Evolutionary conservation across 2,797 vertebrate species (phyloP), one percentile per base, ranked within the genome.

Genomic region (Strix occidentalis): DNA sequence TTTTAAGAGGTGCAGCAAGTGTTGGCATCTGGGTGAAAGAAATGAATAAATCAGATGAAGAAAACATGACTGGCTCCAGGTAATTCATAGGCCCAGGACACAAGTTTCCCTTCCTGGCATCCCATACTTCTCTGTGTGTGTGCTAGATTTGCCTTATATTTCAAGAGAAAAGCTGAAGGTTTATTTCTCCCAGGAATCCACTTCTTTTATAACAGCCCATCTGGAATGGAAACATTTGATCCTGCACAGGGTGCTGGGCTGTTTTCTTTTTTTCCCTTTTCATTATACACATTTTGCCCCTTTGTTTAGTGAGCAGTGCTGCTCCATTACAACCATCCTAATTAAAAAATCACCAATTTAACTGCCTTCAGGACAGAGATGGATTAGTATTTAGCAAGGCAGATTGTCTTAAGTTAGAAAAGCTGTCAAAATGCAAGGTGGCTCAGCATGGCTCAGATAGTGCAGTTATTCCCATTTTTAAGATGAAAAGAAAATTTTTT

Each of bases 1-100:
- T 90, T 90, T 93, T 68, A 75, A 68, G 86, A 92, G 88, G 90
- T 76, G 88, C 77, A 90, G 83, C 58, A 76, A 84, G 83, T 66
- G 84, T 71, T 92, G 91, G 87, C 94, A 94, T 85, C 85, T 75
- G 29, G 1, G 2, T 51, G 66, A 89, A 95, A n/a, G 68, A 90
- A 75, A 93, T 76, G 46, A 79, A 74, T 43, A 77, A 65, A 61
- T 71, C 39, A 77, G 56, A 58, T 37, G 74, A 93, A 86, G 74
- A 78, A 74, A 93, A 91, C 66, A 46, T 20, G 18, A 35, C 63
- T 33, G n/a, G n/a, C 7, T 88, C 23, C 29, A 65, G 13, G 54
- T 90, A 86, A 61, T 61, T 86, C 26, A 25, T 80, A 23, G 33
- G n/a, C 33, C 7, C 15, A 2, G 50, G 65, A 75, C 48, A 69